Evolutionary conservation across 2,113 vertebrate genomes (phyloP), one percentile per base, ranked within the genome.

Genomic region (Acanthisitta chloris): DNA sequence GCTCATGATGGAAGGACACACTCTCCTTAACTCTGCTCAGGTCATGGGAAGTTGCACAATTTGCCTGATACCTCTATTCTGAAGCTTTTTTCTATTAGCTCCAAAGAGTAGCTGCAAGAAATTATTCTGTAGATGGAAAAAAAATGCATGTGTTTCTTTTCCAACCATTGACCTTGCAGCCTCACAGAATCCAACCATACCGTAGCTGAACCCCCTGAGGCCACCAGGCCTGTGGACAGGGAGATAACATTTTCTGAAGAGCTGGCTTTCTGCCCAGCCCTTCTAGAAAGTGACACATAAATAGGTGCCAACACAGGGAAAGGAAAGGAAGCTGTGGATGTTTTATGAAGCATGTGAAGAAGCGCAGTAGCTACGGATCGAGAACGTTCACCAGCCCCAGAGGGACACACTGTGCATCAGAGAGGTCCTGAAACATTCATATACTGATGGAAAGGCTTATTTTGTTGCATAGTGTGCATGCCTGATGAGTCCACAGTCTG

Each of bases 371-470:
- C 58, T 86, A 67, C 4, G 0, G 66, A 48, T 52, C 2, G 0
- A 76, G 85, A 55, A 91, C 14, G 0, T 67, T 94, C 76, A 58
- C 33, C 34, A 40, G 57, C 66, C 86, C 57, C 76, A 59, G 62
- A 59, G 81, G 72, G 33, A 78, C 48, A 18, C 15, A n/a, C 70
- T 80, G 57, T 80, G 85, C 69, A 69, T 73, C 85, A 79, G 76
- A 93, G 72, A 52, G 69, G 36, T 72, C 80, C 83, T 95, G 81
- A 94, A 93, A 93, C 57, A 84, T 88, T 91, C 46, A 91, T 58
- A 49, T 28, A 24, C 57, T 70, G 65, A 52, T 82, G 65, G 65
- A 84, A 80, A 67, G 46, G 49, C 74, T 90, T 91, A 59, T 74
- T 93, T 72, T 88, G 46, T 86, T 95, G 86, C 77, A 64, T 86